Evolutionary conservation across 2,888 invertebrate species (phyloP), one percentile per base, ranked within the genome.

Genomic region (Aleiodes testaceus): DNA sequence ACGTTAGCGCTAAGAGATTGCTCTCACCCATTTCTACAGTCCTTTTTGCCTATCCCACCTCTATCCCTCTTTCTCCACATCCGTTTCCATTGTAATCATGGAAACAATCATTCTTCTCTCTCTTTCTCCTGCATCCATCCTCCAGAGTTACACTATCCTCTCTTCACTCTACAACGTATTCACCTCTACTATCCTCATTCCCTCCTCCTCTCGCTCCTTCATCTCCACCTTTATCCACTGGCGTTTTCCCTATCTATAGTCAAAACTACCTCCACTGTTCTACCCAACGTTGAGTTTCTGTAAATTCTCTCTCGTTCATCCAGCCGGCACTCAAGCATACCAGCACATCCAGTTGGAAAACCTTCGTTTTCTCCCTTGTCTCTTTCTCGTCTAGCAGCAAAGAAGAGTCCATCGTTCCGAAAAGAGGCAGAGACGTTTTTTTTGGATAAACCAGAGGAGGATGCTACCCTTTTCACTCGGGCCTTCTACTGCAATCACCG

Each of bases 1-100:
- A 84, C 85, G 84, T 84, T 85, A 84, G 82, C 82, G 77, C 84
- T 86, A 86, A 86, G 83, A 85, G 85, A 85, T 85, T 86, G 84
- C 84, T 84, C 82, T 77, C 82, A 74, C 81, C 82, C 78, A 75
- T 77, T 76, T 74, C 72, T 72, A 78, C 74, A 64, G 70, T 66
- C 80, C 77, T 78, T 75, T 77, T 76, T 79, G 79, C 3, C 55
- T 42, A 66, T 44, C 61, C 66, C 45, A 30, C 66, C 59, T 22
- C 61, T 69, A 69, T 69, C 70, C 69, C 69, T 68, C 72, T 68
- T 63, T 69, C 67, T 73, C 72, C 75, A 75, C 73, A 73, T 75
- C 75, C 75, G 71, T 76, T 67, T 84, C 84, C 84, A 84, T 83
- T 85, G 85, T 85, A 85, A 85, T 85, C 85, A 85, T 85, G 85